Evolutionary conservation across 1,140 invertebrate species (phyloP).

Genomic region (Aphelenchoides avenae): DNA sequence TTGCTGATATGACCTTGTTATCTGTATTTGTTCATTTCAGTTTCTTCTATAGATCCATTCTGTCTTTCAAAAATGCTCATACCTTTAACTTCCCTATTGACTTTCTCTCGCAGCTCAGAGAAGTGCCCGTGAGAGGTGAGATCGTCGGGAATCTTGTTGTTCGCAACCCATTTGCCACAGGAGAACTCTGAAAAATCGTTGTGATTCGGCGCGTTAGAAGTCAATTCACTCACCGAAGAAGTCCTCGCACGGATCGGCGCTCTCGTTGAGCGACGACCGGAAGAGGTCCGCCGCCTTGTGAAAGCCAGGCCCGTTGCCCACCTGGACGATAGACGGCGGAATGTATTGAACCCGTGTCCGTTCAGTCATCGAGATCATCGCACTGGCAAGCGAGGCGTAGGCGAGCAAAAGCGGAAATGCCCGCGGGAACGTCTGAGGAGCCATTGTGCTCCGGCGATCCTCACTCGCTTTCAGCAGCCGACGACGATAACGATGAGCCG

Average conservation of each 20-base stretch:
- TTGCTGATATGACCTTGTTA: neutral
- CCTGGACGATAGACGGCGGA: constrained; percentile 26
- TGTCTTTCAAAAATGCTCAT: neutral
- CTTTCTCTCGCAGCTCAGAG: constrained; percentile 39
- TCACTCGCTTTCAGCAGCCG: too few relatives aligned
- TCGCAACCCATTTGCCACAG: constrained; percentile 34
- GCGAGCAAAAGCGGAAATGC: too few relatives aligned
- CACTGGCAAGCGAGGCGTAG: too few relatives aligned
- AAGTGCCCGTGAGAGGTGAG: constrained; percentile 49
- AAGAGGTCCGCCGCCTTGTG: constrained; percentile 46
- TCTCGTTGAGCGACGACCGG: constrained; percentile 34
- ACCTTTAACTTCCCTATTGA: constrained; percentile 41
- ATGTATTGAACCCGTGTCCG: too few relatives aligned
- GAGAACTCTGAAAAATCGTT: constrained; percentile 39
- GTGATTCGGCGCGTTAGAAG: neutral
- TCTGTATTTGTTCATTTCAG: constrained; percentile 7
- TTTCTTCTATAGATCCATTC: neutral
- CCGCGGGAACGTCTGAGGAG: too few relatives aligned
- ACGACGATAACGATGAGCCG: too few relatives aligned
- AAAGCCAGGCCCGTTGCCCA: constrained; percentile 31
- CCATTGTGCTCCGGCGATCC: too few relatives aligned
- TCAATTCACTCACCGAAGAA: constrained; percentile 14
- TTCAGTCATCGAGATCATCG: too few relatives aligned
- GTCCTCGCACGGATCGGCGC: constrained; percentile 50
- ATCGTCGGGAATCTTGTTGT: constrained; percentile 43